Evolutionary conservation across 2,113 vertebrate genomes (phyloP), one percentile per base, ranked within the genome.

Genomic region (Trochalopteron elliotii): DNA sequence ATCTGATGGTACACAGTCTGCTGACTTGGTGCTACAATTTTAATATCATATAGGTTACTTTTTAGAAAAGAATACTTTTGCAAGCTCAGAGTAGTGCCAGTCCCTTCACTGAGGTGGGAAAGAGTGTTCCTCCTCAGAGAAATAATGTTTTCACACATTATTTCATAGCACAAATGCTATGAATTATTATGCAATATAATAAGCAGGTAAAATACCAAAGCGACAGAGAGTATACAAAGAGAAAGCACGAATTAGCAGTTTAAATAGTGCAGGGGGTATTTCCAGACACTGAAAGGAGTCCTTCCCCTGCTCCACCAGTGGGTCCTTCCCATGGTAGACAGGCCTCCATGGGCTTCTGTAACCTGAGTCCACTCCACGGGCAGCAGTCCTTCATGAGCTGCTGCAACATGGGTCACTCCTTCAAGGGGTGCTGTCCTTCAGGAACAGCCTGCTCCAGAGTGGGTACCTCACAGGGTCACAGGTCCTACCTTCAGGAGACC

Each of bases 361-460:
- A 15, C 2, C 4, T 2, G 33, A 60, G 6, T 44, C 55, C 33
- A 10, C 5, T 6, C 27, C 9, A 18, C 2, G 31, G 53, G 22
- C 53, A 59, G 21, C 17, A 59, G 53, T 33, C 45, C 21, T 59
- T 18, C 45, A 33, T 12, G 15, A 86, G 10, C 33, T 52, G 44
- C 31, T 67, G 21, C 44, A 22, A 14, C 31, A 33, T 16, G 23
- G 45, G 11, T 57, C 53, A 17, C 44, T 59, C 42, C 25, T 59
- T 67, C 53, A 44, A 6, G 21, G 31, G 5, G 1, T 35, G 31
- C 25, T 31, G 45, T 52, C 63, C 53, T 37, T 37, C 27, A 68
- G 45, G 45, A 68, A 2, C 22, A 87, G 5, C 37, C 53, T 44
- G 45, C 33, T 77, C 22, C 45, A 37, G 14, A 15, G 18, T 10